Conservation (phyloP, 2,888 invertebrate species). For the Hirudinaria manillensis region DNA sequence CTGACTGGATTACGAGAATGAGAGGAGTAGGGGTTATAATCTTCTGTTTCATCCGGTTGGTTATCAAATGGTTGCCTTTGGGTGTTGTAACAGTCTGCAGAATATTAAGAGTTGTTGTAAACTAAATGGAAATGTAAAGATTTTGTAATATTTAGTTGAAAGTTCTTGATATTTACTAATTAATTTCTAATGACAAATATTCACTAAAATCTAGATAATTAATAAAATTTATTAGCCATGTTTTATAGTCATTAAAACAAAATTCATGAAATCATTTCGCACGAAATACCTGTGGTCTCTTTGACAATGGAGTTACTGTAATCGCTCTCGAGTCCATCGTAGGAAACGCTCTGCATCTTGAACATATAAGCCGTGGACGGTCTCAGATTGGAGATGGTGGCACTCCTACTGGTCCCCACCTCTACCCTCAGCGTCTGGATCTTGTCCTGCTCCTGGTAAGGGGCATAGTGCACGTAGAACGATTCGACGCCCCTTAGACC, state of each 20-base stretch:
- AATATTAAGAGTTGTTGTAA: background rate
- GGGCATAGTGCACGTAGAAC: slow-evolving; percentile 27
- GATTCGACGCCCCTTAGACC: slow-evolving; percentile 10
- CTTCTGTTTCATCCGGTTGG: background rate
- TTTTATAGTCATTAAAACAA: too few relatives aligned
- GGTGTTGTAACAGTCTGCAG: background rate
- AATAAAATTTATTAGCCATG: too few relatives aligned
- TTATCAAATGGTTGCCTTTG: background rate
- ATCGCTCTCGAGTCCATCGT: slow-evolving; percentile 16
- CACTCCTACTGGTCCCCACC: background rate
- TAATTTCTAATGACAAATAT: too few relatives aligned
- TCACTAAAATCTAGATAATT: too few relatives aligned
- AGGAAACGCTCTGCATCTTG: slow-evolving; percentile 19
- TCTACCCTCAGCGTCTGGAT: slow-evolving; percentile 15
- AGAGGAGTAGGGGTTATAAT: background rate
- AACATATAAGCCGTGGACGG: slow-evolving; percentile 21
- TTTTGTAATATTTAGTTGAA: too few relatives aligned
- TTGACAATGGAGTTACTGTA: slow-evolving; percentile 25
- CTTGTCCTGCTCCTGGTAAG: slow-evolving; percentile 12
- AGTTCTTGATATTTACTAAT: too few relatives aligned
- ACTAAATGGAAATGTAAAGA: too few relatives aligned
- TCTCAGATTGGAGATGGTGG: background rate
- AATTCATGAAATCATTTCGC: too few relatives aligned
- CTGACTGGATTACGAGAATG: background rate
- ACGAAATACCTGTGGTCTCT: slow-evolving; percentile 9